Percentiles rank a stretch among this genome's conserved stretches.
These are phyloP conservation scores for Campoletis sonorensis DNA, from an alignment of 1,140 invertebrate species.

Conservation along the genomic window DNA sequence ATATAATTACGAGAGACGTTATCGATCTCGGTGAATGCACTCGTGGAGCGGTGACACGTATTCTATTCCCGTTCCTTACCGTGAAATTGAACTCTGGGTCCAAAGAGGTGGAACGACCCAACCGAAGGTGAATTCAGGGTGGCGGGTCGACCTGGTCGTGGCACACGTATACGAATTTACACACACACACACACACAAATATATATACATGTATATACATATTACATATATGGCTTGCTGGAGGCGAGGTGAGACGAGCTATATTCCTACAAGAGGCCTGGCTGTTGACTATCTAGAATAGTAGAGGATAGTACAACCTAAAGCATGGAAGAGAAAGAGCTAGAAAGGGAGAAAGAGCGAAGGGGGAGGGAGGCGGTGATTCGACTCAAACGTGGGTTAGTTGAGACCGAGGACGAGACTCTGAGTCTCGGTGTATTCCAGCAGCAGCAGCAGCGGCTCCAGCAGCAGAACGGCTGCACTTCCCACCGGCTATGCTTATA, in stretches of 20 bases:
- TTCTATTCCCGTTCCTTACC: conserved; percentile 40
- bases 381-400: not conserved
- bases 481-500: conserved; percentile 51
- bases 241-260: not conserved
- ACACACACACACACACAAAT: too few species aligned
- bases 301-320: not conserved
- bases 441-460: too few species aligned
- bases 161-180: not conserved
- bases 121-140: not conserved
- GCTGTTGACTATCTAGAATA: not conserved
- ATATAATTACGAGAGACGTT: conserved; percentile 43
- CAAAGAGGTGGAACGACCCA: conserved; percentile 34
- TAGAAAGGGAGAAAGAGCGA: not conserved
- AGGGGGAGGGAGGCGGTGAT: too few species aligned
- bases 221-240: not conserved
- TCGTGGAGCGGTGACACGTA: conserved; percentile 36
- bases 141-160: not conserved
- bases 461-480: conserved; percentile 14
- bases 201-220: not conserved
- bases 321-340: not conserved
- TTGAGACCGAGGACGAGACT: not conserved
- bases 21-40: conserved; percentile 35
- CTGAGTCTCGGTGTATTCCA: not conserved
- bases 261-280: not conserved
- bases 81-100: conserved; percentile 40